These are phyloP conservation scores for Periplaneta americana DNA, from an alignment of 1,140 invertebrate species.

Conservation along the genomic window DNA sequence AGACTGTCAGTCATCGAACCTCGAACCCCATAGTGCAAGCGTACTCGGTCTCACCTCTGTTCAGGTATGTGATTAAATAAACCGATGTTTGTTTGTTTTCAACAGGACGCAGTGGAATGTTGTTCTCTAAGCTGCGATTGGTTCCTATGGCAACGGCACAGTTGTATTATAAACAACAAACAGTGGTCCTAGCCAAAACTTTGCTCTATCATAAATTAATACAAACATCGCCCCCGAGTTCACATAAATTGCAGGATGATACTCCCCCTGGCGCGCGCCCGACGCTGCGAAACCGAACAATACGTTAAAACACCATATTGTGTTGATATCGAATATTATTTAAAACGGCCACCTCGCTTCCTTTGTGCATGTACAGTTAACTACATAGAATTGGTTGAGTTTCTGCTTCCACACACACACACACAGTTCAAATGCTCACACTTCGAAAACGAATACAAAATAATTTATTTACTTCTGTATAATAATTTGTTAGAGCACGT, in stretches of 20 bases:
- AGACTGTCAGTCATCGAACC: too few species aligned
- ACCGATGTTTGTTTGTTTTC: too few species aligned
- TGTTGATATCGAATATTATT: background rate
- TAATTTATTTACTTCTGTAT: too few species aligned
- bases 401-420: too few species aligned
- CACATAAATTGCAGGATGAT: background rate
- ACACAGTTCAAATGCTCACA: too few species aligned
- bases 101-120: background rate
- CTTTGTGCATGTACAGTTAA: background rate
- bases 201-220: background rate
- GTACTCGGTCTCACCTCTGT: too few species aligned
- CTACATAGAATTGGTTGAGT: too few species aligned
- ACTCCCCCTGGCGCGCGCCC: background rate
- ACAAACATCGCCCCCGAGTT: background rate
- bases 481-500: too few species aligned
- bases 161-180: background rate
- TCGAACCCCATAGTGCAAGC: too few species aligned
- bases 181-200: background rate
- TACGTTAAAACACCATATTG: background rate
- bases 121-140: background rate
- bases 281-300: background rate
- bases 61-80: too few species aligned
- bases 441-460: too few species aligned
- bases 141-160: background rate
- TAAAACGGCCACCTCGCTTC: background rate